phyloP scores from a whole-genome alignment of 1,140 invertebrate genomes.

The Zaprionus kolodkinae region DNA sequence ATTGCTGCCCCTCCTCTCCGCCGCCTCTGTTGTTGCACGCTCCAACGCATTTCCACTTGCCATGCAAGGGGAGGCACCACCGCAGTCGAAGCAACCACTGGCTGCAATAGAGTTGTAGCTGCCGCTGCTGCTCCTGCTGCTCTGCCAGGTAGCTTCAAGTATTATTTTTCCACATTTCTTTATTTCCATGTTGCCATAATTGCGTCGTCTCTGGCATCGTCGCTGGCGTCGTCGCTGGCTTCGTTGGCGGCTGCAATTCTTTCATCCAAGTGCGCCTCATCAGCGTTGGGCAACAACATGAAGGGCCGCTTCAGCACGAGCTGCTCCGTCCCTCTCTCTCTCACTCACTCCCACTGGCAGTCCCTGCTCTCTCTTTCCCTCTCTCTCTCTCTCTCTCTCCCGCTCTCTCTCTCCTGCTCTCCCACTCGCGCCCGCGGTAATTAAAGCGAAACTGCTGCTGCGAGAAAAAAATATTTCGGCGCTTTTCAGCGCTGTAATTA shows the following conservation, averaged over 20 bases:
- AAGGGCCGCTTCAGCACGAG: constrained; percentile 26
- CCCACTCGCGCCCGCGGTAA: constrained; percentile 60
- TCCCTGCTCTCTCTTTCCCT: background rate
- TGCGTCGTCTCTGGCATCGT: constrained; percentile 55
- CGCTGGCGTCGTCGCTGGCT: constrained; percentile 33
- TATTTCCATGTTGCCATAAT: constrained; percentile 80
- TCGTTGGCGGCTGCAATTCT: constrained; percentile 62
- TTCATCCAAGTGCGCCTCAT: constrained; percentile 81
- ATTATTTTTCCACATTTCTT: constrained; percentile 79
- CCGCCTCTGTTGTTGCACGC: constrained; percentile 56
- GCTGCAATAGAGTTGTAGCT: constrained; percentile 64
- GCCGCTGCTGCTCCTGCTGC: background rate
- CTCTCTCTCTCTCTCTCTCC: background rate
- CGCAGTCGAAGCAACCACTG: constrained; percentile 55
- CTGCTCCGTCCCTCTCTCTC: constrained; percentile 12
- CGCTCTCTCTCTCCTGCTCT: background rate
- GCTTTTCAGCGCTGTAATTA: constrained; percentile 80
- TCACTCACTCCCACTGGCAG: constrained; percentile 9
- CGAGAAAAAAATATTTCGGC: constrained; percentile 64
- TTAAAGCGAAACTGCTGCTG: constrained; percentile 69
- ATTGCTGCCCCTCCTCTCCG: constrained; percentile 19
- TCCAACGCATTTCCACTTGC: constrained; percentile 82
- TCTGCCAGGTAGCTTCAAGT: constrained; percentile 62
- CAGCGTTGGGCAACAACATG: constrained; percentile 46
- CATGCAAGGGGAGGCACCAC: constrained; percentile 44